Percentiles rank a stretch among this genome's conserved stretches.
These are phyloP conservation scores for Pachyuromys duprasi DNA, from an alignment of 2,797 vertebrate genomes.

Conservation along the genomic window DNA sequence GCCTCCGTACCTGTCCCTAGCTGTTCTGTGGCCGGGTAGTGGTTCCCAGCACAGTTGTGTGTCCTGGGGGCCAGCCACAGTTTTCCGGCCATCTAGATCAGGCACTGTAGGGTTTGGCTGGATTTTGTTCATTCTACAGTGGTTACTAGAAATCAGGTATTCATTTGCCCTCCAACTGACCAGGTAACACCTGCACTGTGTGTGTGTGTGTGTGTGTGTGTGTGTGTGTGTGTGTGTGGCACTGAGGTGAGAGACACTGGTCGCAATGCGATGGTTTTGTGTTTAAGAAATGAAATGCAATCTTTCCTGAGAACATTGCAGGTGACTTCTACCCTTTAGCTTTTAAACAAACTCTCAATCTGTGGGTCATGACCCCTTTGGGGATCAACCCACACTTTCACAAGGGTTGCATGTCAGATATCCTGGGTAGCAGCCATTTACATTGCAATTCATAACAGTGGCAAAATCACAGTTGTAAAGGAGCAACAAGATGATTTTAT, in stretches of 20 bases:
- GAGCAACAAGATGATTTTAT: not conserved
- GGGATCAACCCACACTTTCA: not conserved
- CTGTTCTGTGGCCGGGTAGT: fast-evolving
- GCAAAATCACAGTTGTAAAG: not conserved
- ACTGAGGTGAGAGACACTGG: no score
- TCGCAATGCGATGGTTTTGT: fast-evolving
- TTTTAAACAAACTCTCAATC: not conserved
- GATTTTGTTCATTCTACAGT: not conserved
- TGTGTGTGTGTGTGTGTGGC: no score
- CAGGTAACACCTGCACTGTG: no score
- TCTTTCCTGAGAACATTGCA: not conserved
- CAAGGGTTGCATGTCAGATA: not conserved
- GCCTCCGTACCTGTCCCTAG: not conserved
- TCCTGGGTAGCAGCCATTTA: not conserved
- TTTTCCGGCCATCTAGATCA: not conserved
- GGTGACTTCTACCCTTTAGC: not conserved
- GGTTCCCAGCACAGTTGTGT: not conserved
- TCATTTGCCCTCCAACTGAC: not conserved
- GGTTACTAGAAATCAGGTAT: not conserved
- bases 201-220: no score
- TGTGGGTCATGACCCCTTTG: not conserved
- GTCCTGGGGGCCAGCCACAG: not conserved
- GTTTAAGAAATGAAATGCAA: not conserved
- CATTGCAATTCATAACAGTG: not conserved
- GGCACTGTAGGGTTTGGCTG: fast-evolving